phyloP scores from a whole-genome alignment of 2,113 vertebrate genomes.

The Octodon degus region DNA sequence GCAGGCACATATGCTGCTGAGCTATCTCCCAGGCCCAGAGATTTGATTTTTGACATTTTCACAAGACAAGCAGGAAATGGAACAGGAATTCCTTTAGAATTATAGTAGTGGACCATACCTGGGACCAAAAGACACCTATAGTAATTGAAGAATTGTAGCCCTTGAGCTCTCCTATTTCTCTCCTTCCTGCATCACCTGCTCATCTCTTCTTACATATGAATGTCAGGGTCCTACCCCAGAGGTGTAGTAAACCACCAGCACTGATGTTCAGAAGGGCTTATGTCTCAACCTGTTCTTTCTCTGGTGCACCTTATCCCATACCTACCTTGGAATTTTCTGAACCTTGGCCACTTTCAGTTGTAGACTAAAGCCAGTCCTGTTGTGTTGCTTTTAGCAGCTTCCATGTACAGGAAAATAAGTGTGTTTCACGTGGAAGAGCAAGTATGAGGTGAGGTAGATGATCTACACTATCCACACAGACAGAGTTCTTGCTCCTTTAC shows the following conservation, averaged over 20 bases:
- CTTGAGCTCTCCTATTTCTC: background rate
- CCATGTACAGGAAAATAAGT: background rate
- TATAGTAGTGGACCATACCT: conserved; percentile 54
- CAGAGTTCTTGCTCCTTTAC: background rate
- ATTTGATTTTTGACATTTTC: conserved; percentile 52
- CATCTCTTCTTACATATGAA: background rate
- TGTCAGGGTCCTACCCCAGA: background rate
- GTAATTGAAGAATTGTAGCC: background rate
- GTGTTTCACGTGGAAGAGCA: background rate
- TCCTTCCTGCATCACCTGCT: background rate
- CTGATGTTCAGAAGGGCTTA: conserved; percentile 3
- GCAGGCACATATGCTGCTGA: no score
- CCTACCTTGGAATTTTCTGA: conserved; percentile 9
- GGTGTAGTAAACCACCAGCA: background rate
- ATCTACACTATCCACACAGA: background rate
- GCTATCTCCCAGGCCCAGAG: background rate
- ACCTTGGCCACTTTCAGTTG: background rate
- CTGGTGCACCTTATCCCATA: background rate
- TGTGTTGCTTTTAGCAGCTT: background rate
- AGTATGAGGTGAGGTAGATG: background rate
- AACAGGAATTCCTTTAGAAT: conserved; percentile 25
- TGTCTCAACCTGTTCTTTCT: conserved; percentile 35
- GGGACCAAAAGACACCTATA: conserved; percentile 68
- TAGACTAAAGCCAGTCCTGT: background rate
- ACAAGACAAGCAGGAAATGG: background rate